A percentile compares a stretch with the other conserved stretches of the same genome.
These are phyloP conservation scores for Miniopterus natalensis DNA, from an alignment of 2,113 vertebrate species.

Conservation along the genomic window DNA sequence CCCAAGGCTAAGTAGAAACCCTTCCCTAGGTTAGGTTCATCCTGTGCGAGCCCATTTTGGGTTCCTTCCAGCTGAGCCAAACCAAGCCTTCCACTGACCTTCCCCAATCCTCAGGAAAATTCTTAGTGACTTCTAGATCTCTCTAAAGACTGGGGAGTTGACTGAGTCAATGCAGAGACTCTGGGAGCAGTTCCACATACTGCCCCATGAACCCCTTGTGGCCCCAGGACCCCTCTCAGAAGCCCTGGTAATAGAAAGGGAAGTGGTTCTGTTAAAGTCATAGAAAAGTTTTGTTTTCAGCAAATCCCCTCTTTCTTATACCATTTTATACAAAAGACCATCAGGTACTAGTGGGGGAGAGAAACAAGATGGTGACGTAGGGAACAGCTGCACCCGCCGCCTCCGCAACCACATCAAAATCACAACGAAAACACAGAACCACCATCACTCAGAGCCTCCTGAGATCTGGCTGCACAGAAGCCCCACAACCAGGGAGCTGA, in stretches of 20 bases:
- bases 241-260: neutral
- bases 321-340: neutral
- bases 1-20: neutral
- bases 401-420: too few species aligned
- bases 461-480: too few species aligned
- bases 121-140: neutral
- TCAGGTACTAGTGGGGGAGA: too few species aligned
- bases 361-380: too few species aligned
- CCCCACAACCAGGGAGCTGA: too few species aligned
- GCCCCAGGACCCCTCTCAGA: neutral
- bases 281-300: neutral
- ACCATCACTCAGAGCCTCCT: too few species aligned
- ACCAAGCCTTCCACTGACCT: neutral
- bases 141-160: neutral
- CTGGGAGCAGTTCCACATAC: fast-evolving
- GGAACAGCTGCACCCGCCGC: too few species aligned
- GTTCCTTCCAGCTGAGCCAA: neutral
- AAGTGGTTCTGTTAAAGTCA: neutral
- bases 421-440: too few species aligned
- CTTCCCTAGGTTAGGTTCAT: neutral
- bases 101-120: neutral
- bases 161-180: neutral
- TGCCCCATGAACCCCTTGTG: fast-evolving
- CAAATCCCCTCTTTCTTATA: neutral
- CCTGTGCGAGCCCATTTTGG: neutral